Evolutionary conservation across 2,797 vertebrate genomes (phyloP).

Genomic region (Peromyscus attwateri): DNA sequence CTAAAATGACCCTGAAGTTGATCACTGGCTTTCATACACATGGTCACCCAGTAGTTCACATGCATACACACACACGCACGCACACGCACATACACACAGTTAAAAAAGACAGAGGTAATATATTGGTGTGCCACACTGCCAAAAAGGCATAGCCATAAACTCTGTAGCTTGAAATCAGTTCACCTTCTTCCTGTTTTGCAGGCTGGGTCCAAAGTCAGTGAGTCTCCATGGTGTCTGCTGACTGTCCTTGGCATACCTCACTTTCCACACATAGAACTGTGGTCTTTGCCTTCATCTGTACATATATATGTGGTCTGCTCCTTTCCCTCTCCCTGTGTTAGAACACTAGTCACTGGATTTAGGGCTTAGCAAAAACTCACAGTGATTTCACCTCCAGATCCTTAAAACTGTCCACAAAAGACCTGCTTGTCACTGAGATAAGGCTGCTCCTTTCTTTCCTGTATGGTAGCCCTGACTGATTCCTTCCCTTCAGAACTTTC

Average conservation of each 20-base stretch:
- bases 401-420: background rate
- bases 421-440: background rate
- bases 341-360: background rate
- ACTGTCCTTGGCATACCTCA: background rate
- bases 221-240: background rate
- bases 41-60: background rate
- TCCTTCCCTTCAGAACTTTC: background rate
- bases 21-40: background rate
- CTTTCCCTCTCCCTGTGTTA: background rate
- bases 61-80: too few relatives aligned
- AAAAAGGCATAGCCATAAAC: background rate
- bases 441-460: background rate
- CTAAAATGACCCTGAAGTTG: background rate
- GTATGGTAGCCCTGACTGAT: background rate
- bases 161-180: background rate
- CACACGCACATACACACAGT: too few relatives aligned
- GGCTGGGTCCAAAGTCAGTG: background rate
- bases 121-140: too few relatives aligned
- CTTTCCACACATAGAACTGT: background rate
- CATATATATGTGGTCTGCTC: background rate
- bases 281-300: background rate
- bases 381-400: background rate
- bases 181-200: background rate
- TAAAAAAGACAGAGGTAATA: background rate
- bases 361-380: background rate